These are phyloP conservation scores for Anas platyrhynchos DNA, from an alignment of 2,113 vertebrate genomes.

Conservation along the genomic window DNA sequence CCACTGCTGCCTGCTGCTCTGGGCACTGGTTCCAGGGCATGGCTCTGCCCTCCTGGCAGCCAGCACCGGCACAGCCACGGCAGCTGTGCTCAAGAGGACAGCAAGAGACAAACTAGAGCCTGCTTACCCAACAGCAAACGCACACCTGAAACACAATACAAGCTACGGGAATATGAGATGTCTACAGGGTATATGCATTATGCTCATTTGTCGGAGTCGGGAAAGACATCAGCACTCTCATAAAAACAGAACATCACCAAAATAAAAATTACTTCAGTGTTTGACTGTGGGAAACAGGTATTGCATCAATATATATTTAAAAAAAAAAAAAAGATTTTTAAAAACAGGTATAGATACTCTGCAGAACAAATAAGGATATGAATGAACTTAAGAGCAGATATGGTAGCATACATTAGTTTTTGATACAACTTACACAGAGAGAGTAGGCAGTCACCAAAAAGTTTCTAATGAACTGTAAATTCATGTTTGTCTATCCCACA, in stretches of 20 bases:
- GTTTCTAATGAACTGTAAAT: background rate
- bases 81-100: rapidly evolving
- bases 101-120: background rate
- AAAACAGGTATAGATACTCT: background rate
- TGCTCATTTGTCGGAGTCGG: background rate
- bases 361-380: background rate
- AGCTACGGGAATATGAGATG: rapidly evolving
- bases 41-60: background rate
- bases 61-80: background rate
- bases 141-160: rapidly evolving
- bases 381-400: background rate
- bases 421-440: background rate
- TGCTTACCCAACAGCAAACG: background rate
- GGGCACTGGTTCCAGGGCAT: background rate
- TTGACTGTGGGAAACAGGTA: background rate
- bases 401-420: rapidly evolving
- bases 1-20: background rate
- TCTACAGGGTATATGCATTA: background rate
- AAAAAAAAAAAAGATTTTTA: background rate
- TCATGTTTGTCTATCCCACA: background rate
- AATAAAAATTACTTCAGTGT: background rate
- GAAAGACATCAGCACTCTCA: background rate
- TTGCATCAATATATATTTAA: background rate
- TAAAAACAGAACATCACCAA: background rate
- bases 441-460: background rate